phyloP scores from a whole-genome alignment of 2,888 invertebrate genomes.

The Schrankia costaestrigalis region DNA sequence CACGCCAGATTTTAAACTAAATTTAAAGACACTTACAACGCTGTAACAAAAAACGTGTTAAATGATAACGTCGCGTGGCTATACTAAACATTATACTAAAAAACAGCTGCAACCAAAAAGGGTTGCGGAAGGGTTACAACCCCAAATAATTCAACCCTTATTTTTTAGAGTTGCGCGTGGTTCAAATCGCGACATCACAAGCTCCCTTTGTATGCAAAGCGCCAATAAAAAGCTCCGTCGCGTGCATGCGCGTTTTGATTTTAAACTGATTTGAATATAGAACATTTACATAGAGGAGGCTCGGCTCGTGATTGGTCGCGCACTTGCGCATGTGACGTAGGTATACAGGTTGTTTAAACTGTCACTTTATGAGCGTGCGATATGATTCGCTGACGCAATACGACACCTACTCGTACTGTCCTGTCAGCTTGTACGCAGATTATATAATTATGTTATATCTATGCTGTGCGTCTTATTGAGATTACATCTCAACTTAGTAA shows the following conservation, averaged over 20 bases:
- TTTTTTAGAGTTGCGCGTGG: conserved; percentile 41
- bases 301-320: conserved; percentile 56
- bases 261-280: conserved; percentile 79
- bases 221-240: conserved; percentile 70
- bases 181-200: conserved; percentile 17
- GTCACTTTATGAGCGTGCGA: conserved; percentile 45
- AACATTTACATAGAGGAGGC: conserved; percentile 66
- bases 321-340: conserved; percentile 57
- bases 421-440: conserved; percentile 23
- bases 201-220: conserved; percentile 63
- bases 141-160: conserved; percentile 40
- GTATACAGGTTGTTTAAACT: conserved; percentile 55
- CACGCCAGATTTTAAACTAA: neutral
- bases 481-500: no score
- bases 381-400: conserved; percentile 59
- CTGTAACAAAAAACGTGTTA: conserved; percentile 49
- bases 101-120: conserved; percentile 68
- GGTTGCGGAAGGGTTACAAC: conserved; percentile 69
- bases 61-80: conserved; percentile 55
- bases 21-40: conserved; percentile 13
- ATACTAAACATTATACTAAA: conserved; percentile 51
- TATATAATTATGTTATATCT: neutral
- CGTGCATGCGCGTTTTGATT: conserved; percentile 78
- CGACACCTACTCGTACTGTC: no score
- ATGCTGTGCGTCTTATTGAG: no score